Percentiles rank a stretch among this genome's conserved stretches.
These are phyloP conservation scores for Ganaspis brasiliensis DNA, from an alignment of 2,888 invertebrate species.

Conservation along the genomic window DNA sequence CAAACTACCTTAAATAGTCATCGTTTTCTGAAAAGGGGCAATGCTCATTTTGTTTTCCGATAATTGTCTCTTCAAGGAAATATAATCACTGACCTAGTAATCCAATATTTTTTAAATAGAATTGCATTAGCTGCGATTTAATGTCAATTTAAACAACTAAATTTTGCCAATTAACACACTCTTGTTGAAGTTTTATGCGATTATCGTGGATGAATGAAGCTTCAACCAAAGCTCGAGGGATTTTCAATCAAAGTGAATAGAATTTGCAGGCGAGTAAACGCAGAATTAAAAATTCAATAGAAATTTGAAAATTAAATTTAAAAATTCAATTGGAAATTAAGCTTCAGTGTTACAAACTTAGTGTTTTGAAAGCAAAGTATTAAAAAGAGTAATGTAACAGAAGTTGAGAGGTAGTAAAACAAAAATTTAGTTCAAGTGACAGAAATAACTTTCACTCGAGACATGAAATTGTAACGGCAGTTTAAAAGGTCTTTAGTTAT, in stretches of 20 bases:
- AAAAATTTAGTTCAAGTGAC: neutral
- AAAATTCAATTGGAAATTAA: neutral
- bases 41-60: neutral
- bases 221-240: too few species aligned
- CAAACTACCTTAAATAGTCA: neutral
- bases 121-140: neutral
- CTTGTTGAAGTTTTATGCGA: too few species aligned
- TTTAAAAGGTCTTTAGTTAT: slow-evolving; percentile 3
- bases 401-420: neutral
- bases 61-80: neutral
- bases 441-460: neutral
- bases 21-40: neutral
- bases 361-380: too few species aligned
- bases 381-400: neutral
- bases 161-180: too few species aligned
- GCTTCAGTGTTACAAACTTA: neutral
- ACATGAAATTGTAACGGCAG: neutral
- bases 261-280: too few species aligned
- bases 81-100: neutral
- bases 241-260: too few species aligned
- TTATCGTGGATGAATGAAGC: too few species aligned
- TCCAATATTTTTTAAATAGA: neutral
- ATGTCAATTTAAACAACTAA: too few species aligned
- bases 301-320: too few species aligned
- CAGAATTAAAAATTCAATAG: too few species aligned